Base-by-base conservation (phyloP, 2,113 vertebrate genomes). In the Trogon melanurus region DNA sequence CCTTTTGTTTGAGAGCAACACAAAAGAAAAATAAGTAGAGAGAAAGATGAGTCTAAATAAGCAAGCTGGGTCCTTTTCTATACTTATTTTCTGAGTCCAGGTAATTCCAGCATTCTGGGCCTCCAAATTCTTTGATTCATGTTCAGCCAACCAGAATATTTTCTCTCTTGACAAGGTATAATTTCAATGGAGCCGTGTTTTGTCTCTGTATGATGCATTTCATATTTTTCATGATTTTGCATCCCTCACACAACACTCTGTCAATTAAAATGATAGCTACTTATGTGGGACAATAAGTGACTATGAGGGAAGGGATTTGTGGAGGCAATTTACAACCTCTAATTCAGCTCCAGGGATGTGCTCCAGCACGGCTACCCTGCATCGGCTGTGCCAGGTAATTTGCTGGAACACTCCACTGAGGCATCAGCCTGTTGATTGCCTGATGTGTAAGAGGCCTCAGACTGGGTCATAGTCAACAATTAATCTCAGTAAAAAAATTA, bases 231-330 rank as follows among this genome's bases (percentile, higher is more conserved):
- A 89, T 89, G 92, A 88, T 88, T 96, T 95, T 94, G 83, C 86
- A 91, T 96, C 95, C 85, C 86, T 93, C 85, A 84, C 41, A 79
- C 69, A 95, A 87, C 83, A 82, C 50, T 88, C 94, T 79, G 92
- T 93, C 93, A 96, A 94, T 97, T 95, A 96, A 97, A 95, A 95
- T 92, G 88, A 97, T 94, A 95, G 91, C 96, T 96, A 84, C 91
- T 95, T 96, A 93, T 89, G 83, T 76, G 83, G 96, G 95, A 96
- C 92, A 96, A 96, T 96, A 95, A 95, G 95, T 53, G 93, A 97
- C 93, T 92, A 23, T 75, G 91, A 96, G 86, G 84, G 62, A 96
- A 96, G 80, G 83, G 95, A 95, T 93, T 93, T 96, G 95, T 79
- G 85, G 88, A 92, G 61, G 85, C 83, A 96, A 96, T 94, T 96